Percentiles rank a stretch among this genome's conserved stretches.
phyloP scores from a whole-genome alignment of 2,797 vertebrate species.

The Crocidura indochinensis region DNA sequence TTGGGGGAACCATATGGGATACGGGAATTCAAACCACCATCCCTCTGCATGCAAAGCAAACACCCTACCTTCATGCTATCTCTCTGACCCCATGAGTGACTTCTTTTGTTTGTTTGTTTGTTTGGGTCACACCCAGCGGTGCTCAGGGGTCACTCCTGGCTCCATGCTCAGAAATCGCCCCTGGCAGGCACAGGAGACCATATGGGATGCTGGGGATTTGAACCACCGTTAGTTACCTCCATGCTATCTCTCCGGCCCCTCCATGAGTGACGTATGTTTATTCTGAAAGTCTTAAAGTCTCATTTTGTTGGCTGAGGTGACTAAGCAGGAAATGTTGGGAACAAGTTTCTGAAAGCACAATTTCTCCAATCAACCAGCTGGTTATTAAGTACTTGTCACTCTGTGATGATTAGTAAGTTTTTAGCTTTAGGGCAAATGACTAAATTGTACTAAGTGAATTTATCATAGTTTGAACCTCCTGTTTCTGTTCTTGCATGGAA shows the following conservation, averaged over 20 bases:
- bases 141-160: no score
- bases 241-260: not conserved
- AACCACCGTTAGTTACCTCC: no score
- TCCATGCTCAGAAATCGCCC: no score
- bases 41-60: no score
- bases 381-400: not conserved
- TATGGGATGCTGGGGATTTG: no score
- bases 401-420: not conserved
- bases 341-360: constrained; percentile 35
- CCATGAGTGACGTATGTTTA: no score
- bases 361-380: not conserved
- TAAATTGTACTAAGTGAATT: constrained; percentile 44
- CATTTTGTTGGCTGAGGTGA: not conserved
- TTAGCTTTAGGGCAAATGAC: constrained; percentile 9
- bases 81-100: not conserved
- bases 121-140: no score
- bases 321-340: constrained; percentile 27
- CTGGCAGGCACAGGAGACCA: no score
- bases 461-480: constrained; percentile 36
- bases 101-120: no score
- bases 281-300: not conserved
- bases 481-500: constrained; percentile 28
- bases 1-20: no score
- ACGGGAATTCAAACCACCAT: no score
- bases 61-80: no score